Evolutionary conservation across 1,140 invertebrate species (phyloP), one percentile per base, ranked within the genome.

Genomic region (Listronotus bonariensis): DNA sequence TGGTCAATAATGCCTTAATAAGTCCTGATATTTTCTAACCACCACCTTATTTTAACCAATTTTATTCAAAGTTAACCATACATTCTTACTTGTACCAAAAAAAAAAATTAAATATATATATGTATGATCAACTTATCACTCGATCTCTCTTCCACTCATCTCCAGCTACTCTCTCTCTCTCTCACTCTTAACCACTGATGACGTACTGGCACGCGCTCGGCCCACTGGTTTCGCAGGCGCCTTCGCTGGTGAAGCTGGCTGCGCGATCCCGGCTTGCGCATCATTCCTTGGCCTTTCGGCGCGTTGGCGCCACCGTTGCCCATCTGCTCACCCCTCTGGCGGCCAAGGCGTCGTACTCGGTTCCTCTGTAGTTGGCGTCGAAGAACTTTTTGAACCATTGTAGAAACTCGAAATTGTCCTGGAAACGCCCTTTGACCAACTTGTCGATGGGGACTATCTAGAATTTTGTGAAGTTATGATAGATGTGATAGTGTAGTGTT

Each of bases 311-410:
- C 86, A 70, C 86, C 85, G 66, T 84, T 82, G 67, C 92, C 93
- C 85, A 96, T 88, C 11, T 85, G 80, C 76, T 95, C 89, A 68
- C 92, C 92, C 89, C 90, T 71, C 96, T 84, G 73, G 91, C 90
- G 53, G 85, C 86, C 68, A 95, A 79, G 43, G 96, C 88, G 84
- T 97, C 92, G 81, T 98, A 98, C 67, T 93, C 92, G 70, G 87
- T 86, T 76, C 93, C 94, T 79, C 90, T 88, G 84, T 96, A 97
- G 85, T 99, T 98, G 67, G 95, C 95, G 83, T 98, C 96, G 84
- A 97, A 98, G 82, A 98, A 98, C 81, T 97, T 97, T 86, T 98
- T 98, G 85, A 99, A 98, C 96, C 96, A 98, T 85, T 98, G 96
- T 69, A 98, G 88, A 85, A 98, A 98, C 81, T 98, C 96, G 86